A percentile compares a stretch with the other conserved stretches of the same genome.
Conservation (phyloP, 30 jellyfish, hydroid and myxozoan species). For the Aurelia aurita complex sp. Pacific region DNA sequence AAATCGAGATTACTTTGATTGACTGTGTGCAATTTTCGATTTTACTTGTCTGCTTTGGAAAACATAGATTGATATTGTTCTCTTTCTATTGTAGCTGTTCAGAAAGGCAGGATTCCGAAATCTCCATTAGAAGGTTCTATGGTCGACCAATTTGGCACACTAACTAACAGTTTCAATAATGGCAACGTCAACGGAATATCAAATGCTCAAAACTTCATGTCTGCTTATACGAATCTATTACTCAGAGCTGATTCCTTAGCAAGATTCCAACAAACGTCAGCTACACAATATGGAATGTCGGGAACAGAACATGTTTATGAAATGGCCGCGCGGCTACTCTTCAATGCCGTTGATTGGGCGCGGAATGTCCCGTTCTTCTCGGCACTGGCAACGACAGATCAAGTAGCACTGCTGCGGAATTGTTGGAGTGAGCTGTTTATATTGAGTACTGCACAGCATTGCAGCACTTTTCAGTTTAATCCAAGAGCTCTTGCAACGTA, state of each 20-base stretch:
- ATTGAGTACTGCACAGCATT: conserved; percentile 92
- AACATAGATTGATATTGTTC: background rate
- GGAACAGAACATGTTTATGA: conserved; percentile 81
- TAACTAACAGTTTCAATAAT: conserved; percentile 49
- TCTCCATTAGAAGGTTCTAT: conserved; percentile 96
- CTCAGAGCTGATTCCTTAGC: conserved; percentile 86
- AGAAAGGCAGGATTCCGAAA: conserved; percentile 93
- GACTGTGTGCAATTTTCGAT: no score
- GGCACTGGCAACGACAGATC: conserved; percentile 95
- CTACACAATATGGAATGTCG: conserved; percentile 65
- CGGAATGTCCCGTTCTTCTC: conserved; percentile 95
- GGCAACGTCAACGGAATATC: conserved; percentile 68
- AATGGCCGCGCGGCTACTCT: conserved; percentile 78
- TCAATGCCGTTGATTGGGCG: conserved; percentile 97
- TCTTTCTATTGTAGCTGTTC: conserved; percentile 78
- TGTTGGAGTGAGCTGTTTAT: conserved; percentile 98
- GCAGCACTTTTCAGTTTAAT: conserved; percentile 83
- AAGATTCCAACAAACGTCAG: conserved; percentile 77
- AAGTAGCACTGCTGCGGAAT: conserved; percentile 88
- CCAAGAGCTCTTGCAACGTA: conserved; percentile 76
- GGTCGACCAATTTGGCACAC: conserved; percentile 77
- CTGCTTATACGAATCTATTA: conserved; percentile 89
- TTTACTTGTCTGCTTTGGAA: no score
- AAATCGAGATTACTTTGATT: no score
- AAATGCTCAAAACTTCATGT: conserved; percentile 70